phyloP scores from a whole-genome alignment of 1,140 invertebrate genomes.

The Euwallacea similis region DNA sequence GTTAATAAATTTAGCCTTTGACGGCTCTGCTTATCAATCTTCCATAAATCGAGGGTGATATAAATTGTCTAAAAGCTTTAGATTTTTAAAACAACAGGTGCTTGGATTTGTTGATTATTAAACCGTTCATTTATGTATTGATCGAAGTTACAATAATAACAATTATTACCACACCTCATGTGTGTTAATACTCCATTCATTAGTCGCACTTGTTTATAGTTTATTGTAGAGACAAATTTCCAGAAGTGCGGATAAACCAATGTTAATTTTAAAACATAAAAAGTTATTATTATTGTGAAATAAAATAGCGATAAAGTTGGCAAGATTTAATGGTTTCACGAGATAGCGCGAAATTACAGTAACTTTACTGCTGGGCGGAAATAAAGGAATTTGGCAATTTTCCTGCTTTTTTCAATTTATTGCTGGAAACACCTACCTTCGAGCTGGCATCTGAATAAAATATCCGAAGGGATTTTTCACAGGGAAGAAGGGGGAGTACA shows the following conservation, averaged over 20 bases:
- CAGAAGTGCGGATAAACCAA: neutral
- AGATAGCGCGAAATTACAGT: neutral
- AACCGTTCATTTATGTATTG: neutral
- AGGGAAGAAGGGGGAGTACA: too few species aligned
- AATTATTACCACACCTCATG: neutral
- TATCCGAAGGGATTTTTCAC: too few species aligned
- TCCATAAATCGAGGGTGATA: too few species aligned
- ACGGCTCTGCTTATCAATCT: too few species aligned
- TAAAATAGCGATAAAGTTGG: neutral
- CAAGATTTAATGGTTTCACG: neutral
- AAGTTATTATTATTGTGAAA: neutral
- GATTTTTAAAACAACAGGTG: too few species aligned
- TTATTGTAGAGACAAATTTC: neutral
- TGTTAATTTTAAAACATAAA: neutral
- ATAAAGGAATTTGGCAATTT: neutral
- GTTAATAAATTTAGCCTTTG: too few species aligned
- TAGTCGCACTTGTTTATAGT: neutral
- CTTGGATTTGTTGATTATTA: neutral
- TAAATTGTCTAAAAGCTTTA: too few species aligned
- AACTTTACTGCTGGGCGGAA: neutral
- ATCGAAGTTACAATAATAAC: neutral
- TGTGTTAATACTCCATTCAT: neutral
- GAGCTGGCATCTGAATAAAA: too few species aligned
- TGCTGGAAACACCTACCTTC: too few species aligned
- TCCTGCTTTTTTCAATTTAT: neutral